Base-by-base conservation (phyloP, 2,888 invertebrate genomes). In the Gasteruption jaculator region DNA sequence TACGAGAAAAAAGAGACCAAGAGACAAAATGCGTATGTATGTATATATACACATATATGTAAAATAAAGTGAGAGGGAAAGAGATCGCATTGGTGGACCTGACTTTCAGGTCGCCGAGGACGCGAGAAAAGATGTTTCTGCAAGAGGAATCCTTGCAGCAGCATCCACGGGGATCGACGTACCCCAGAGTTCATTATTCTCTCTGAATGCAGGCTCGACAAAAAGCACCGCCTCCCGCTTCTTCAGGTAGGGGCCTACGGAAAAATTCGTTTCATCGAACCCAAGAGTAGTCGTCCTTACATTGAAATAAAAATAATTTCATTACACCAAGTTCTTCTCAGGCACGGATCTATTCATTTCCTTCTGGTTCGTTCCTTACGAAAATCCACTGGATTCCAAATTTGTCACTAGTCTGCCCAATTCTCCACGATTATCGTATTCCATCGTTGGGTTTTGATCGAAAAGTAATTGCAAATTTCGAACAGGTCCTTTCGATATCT, bases 241-340 rank as follows among this genome's bases (percentile, higher is more conserved):
- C 41, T 33, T 25, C 41, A 41, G 37, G 40, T 41, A 35, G 41
- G 46, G 46, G 46, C 49, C 43, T 39, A 45, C 48, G 35, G 53
- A 63, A 64, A 63, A 64, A 62, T 64, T 51, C 52, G 59, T 63
- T 64, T 62, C 64, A 63, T 67, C 63, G 67, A 67, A 67, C 68
- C 61, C 63, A n/a, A 50, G 61, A 75, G 74, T 71, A 73, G 75
- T 75, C 71, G 75, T 73, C 75, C 75, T 76, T 76, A 75, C 71
- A 72, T 74, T 68, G 70, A 68, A 67, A 72, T 72, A 74, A 74
- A 75, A 74, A 74, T 73, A 65, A 70, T 72, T 72, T 70, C 73
- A 71, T 73, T 74, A 73, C 72, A 62, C 70, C 50, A 52, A 49
- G 45, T 50, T 51, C 40, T 41, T 46, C 44, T 38, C 59, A 56